Conservation (phyloP, 2,888 invertebrate genomes). For the Acronicta leporina region DNA sequence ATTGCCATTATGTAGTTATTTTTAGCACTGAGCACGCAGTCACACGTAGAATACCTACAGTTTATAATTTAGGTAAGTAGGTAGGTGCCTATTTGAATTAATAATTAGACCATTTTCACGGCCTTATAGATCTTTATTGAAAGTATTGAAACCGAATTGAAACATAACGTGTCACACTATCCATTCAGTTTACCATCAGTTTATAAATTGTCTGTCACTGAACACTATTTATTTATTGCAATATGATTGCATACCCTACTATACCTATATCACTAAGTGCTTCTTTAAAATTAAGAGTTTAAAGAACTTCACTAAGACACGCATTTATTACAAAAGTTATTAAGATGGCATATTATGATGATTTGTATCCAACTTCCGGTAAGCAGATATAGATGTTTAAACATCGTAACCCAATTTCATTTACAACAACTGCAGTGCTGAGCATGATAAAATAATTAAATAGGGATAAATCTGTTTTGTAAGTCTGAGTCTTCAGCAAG, state of each 20-base stretch:
- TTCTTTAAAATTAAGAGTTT: conserved; percentile 25
- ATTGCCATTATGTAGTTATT: too few species aligned
- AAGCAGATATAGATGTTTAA: conserved; percentile 2
- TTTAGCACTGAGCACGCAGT: too few species aligned
- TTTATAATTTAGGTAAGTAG: too few species aligned
- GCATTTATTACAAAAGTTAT: not conserved
- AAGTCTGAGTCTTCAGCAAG: too few species aligned
- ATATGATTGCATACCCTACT: conserved; percentile 1
- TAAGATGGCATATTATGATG: conserved; percentile 17
- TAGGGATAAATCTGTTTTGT: too few species aligned
- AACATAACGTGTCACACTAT: conserved; percentile 17
- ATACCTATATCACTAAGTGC: not conserved
- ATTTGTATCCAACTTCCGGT: conserved; percentile 20
- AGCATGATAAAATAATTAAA: too few species aligned
- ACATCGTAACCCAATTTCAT: not conserved
- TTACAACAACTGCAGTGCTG: too few species aligned
- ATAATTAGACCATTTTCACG: conserved; percentile 23
- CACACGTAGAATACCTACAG: too few species aligned
- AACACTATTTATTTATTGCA: conserved; percentile 16
- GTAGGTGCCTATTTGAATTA: too few species aligned
- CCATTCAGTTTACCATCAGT: conserved; percentile 13
- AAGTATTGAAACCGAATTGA: not conserved
- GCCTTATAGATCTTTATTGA: conserved; percentile 40
- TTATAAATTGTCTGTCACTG: conserved; percentile 41
- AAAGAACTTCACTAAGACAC: conserved; percentile 6